Evolutionary conservation across 1,140 invertebrate species (phyloP).

Genomic region (Ceratoteleas bidentatus): DNA sequence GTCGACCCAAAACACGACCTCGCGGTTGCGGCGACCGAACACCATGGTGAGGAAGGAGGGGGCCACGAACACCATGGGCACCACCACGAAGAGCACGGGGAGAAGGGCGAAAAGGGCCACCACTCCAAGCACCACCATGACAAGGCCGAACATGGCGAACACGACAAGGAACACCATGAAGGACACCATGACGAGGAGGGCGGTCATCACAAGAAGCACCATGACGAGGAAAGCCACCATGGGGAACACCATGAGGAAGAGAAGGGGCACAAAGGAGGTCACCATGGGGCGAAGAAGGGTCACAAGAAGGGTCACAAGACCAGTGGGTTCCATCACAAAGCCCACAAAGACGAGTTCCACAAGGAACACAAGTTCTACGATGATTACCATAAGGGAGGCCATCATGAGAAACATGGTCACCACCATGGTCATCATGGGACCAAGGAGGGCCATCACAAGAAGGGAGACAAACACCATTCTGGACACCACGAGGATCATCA

Average conservation of each 20-base stretch:
- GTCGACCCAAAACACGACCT: constrained; percentile 7
- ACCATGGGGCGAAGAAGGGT: constrained; percentile 66
- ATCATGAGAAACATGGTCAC: constrained; percentile 86
- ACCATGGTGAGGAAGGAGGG: constrained; percentile 64
- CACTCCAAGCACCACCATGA: constrained; percentile 87
- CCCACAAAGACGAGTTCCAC: constrained; percentile 91
- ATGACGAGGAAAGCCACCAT: constrained; percentile 80
- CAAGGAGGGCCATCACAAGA: constrained; percentile 87
- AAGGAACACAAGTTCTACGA: constrained; percentile 93
- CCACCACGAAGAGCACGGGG: constrained; percentile 82
- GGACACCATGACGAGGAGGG: constrained; percentile 66
- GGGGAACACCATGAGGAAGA: constrained; percentile 82
- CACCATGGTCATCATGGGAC: constrained; percentile 87
- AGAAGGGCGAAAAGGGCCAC: constrained; percentile 82
- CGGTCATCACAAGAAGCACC: constrained; percentile 69
- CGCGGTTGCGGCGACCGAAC: constrained; percentile 28
- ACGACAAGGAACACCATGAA: constrained; percentile 87
- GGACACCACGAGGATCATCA: constrained; percentile 87
- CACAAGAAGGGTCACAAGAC: constrained; percentile 70
- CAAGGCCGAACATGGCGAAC: constrained; percentile 83
- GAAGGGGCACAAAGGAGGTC: constrained; percentile 66
- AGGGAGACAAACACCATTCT: constrained; percentile 86
- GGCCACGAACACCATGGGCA: constrained; percentile 41
- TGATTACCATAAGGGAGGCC: constrained; percentile 89
- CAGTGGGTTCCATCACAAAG: constrained; percentile 88